Evolutionary conservation across 2,888 invertebrate genomes (phyloP).

Genomic region (Bimastos eiseni): DNA sequence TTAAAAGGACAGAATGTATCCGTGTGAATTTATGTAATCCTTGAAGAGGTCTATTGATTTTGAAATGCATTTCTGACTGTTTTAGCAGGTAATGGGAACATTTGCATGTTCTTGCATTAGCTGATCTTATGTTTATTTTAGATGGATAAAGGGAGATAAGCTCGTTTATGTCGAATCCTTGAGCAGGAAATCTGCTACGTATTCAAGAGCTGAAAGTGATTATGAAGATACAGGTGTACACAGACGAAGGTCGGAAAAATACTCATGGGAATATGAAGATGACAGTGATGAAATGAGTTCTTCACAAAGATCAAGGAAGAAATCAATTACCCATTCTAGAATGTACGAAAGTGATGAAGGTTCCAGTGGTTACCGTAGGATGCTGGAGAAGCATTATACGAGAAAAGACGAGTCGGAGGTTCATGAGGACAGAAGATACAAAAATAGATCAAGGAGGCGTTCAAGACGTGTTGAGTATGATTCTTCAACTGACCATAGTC

Average conservation of each 20-base stretch:
- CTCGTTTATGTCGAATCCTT: background rate
- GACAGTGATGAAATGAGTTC: conserved; percentile 1
- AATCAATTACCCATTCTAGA: background rate
- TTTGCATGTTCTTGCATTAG: background rate
- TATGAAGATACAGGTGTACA: background rate
- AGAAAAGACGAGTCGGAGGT: background rate
- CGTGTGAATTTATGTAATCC: background rate
- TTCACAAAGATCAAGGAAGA: background rate
- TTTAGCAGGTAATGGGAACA: background rate
- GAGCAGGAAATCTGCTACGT: background rate
- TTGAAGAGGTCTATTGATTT: background rate
- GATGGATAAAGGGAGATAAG: conserved; percentile 21
- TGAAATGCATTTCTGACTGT: background rate
- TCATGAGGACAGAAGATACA: background rate
- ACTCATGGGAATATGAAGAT: background rate
- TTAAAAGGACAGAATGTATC: background rate
- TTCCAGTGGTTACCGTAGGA: background rate
- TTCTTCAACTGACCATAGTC: background rate
- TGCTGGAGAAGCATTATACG: background rate
- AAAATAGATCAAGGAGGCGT: background rate
- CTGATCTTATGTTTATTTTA: background rate
- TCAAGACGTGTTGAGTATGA: background rate
- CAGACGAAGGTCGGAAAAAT: background rate
- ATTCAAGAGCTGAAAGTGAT: background rate
- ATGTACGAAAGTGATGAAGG: background rate